A percentile compares a stretch with the other conserved stretches of the same genome.
These are phyloP conservation scores for Drosophila fulvimacula DNA, from an alignment of 2,888 invertebrate species.

Conservation along the genomic window DNA sequence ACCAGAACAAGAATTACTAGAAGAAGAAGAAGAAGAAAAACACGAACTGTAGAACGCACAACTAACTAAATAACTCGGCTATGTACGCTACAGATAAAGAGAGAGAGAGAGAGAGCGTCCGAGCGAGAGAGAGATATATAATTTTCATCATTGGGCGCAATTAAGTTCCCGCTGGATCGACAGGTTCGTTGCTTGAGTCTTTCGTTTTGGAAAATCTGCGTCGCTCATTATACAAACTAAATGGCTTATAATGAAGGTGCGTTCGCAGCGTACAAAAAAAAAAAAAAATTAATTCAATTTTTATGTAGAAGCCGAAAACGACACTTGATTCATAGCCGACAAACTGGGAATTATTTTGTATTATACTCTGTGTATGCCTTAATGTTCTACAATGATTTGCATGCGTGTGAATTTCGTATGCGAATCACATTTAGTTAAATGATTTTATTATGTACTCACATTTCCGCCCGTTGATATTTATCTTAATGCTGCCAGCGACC, in stretches of 20 bases:
- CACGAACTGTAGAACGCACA: conserved; percentile 47
- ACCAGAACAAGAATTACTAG: conserved; percentile 16
- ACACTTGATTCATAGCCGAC: conserved; percentile 20
- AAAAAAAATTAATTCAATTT: conserved; percentile 46
- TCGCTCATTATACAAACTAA: conserved; percentile 37
- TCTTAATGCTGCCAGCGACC: conserved; percentile 38
- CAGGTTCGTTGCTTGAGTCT: conserved; percentile 64
- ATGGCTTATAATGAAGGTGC: conserved; percentile 48
- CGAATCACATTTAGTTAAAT: conserved; percentile 38
- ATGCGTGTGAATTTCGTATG: conserved; percentile 48
- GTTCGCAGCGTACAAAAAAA: conserved; percentile 28
- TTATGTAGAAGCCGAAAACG: not conserved
- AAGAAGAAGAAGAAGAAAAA: conserved; percentile 12
- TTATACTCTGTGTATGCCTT: not conserved
- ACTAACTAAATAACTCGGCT: conserved; percentile 20
- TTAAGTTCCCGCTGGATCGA: conserved; percentile 58
- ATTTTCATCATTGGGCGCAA: conserved; percentile 57
- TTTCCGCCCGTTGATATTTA: conserved; percentile 48
- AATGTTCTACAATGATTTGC: conserved; percentile 24
- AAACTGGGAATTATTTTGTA: not conserved
- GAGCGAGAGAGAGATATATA: conserved; percentile 19
- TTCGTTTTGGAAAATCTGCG: conserved; percentile 40
- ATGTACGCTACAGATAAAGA: not conserved
- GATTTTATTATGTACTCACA: conserved; percentile 67
- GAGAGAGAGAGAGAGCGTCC: not conserved